Percentiles rank a stretch among this genome's conserved stretches.
Conservation (phyloP, 2,888 invertebrate species). For the Caenorhabditis uteleia region DNA sequence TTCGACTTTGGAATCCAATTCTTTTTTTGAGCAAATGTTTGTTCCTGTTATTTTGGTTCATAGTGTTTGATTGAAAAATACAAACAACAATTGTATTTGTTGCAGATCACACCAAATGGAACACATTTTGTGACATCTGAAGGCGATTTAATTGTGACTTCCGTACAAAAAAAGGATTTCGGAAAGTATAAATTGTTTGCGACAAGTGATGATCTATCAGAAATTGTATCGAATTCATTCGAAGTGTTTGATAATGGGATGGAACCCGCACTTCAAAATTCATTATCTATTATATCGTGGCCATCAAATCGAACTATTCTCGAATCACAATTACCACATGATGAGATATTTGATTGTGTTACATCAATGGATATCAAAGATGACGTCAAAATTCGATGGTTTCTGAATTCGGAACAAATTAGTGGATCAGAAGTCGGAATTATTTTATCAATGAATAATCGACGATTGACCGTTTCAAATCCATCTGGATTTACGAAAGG, state of each 20-base stretch:
- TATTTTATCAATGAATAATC: constrained; percentile 6
- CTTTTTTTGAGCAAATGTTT: no score
- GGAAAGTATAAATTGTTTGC: constrained; percentile 39
- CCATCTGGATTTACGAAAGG: constrained; percentile 34
- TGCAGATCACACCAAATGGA: constrained; percentile 52
- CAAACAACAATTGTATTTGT: no score
- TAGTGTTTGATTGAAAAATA: neutral
- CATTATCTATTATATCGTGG: constrained; percentile 31
- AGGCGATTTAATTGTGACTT: constrained; percentile 58
- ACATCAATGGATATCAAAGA: constrained; percentile 24
- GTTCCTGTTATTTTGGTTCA: no score
- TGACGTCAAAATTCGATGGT: constrained; percentile 42
- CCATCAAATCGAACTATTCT: constrained; percentile 23
- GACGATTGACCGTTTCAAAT: constrained; percentile 24
- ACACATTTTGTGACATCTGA: constrained; percentile 53
- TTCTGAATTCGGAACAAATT: constrained; percentile 39
- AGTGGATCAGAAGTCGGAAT: constrained; percentile 37
- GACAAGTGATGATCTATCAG: constrained; percentile 27
- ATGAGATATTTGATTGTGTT: constrained; percentile 37
- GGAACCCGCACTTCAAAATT: constrained; percentile 1
- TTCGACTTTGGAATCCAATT: no score
- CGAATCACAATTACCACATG: constrained; percentile 13
- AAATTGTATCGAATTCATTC: constrained; percentile 33
- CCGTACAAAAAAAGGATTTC: constrained; percentile 32
- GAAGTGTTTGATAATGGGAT: constrained; percentile 27